Conservation (phyloP, 2,888 invertebrate species). For the Teleiodes luculella region DNA sequence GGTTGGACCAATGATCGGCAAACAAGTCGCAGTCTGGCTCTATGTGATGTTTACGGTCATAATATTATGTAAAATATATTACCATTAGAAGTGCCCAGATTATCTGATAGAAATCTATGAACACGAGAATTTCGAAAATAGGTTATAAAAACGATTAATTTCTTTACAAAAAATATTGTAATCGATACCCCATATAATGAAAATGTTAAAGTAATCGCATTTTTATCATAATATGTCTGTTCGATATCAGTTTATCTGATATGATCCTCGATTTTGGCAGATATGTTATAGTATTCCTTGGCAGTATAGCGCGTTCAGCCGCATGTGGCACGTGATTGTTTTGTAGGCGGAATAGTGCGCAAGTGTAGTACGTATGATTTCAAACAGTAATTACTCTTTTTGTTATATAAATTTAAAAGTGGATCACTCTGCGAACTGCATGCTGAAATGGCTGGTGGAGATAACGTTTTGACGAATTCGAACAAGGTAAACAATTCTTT, state of each 20-base stretch:
- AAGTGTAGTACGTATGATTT: background rate
- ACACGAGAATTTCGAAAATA: no score
- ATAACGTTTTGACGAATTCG: slow-evolving; percentile 44
- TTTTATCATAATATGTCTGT: background rate
- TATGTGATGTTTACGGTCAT: no score
- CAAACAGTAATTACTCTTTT: background rate
- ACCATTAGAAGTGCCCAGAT: no score
- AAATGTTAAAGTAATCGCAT: background rate
- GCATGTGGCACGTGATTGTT: background rate
- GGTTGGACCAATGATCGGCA: no score
- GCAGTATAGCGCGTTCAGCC: background rate
- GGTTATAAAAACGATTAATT: no score
- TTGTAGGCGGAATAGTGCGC: background rate
- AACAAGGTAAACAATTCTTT: slow-evolving; percentile 39
- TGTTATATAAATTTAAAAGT: background rate
- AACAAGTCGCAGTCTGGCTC: no score
- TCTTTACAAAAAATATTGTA: no score
- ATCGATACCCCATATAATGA: no score
- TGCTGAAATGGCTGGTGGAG: slow-evolving; percentile 52
- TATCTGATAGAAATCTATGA: no score
- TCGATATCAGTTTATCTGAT: background rate
- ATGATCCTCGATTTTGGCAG: background rate
- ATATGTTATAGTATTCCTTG: background rate
- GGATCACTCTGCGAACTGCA: slow-evolving; percentile 21
- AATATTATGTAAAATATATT: no score